phyloP scores from a whole-genome alignment of 1,140 invertebrate genomes.

The Oedothorax gibbosus region DNA sequence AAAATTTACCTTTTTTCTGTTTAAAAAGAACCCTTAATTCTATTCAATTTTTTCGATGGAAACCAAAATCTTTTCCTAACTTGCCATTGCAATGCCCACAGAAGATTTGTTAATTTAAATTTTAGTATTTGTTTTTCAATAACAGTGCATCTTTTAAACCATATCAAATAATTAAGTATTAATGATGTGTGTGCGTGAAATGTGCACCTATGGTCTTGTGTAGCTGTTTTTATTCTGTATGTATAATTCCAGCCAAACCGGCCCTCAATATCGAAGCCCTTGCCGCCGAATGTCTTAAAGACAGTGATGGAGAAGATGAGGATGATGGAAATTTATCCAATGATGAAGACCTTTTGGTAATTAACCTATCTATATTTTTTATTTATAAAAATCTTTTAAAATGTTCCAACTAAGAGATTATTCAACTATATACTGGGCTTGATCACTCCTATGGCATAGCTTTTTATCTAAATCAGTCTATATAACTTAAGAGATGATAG shows the following conservation, averaged over 20 bases:
- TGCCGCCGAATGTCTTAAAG: slow-evolving; percentile 80
- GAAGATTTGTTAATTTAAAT: no score
- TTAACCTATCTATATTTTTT: background rate
- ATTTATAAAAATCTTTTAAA: background rate
- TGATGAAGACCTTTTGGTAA: slow-evolving; percentile 79
- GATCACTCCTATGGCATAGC: background rate
- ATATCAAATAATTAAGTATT: background rate
- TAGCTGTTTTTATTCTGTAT: slow-evolving; percentile 33
- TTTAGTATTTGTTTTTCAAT: no score
- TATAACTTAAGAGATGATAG: background rate
- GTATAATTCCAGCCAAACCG: slow-evolving; percentile 23
- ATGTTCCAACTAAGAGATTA: background rate
- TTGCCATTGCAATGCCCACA: no score
- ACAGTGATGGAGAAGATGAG: slow-evolving; percentile 77
- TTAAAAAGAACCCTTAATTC: no score
- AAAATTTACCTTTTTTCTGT: no score
- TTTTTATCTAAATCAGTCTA: no score
- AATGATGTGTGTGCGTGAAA: background rate
- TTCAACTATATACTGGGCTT: background rate
- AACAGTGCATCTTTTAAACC: background rate
- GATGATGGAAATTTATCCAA: slow-evolving; percentile 75
- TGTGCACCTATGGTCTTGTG: background rate
- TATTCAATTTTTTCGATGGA: no score
- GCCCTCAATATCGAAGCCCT: slow-evolving; percentile 73
- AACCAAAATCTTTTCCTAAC: no score